Percentiles rank a stretch among this genome's conserved stretches.
These are phyloP conservation scores for Aphyosemion australe DNA, from an alignment of 2,113 vertebrate genomes.

Conservation along the genomic window DNA sequence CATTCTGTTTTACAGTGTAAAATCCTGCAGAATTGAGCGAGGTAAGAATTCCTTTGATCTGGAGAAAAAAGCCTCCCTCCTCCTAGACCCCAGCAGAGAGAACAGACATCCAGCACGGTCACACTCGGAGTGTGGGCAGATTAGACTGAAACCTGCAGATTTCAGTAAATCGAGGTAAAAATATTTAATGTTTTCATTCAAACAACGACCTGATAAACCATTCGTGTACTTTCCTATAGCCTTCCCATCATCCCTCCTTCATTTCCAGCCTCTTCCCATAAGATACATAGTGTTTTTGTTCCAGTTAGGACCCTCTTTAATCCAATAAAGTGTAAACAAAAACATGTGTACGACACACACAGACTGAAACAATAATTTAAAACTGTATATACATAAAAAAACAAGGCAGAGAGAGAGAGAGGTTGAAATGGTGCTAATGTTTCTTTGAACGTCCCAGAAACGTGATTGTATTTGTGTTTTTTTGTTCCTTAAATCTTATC, in stretches of 20 bases:
- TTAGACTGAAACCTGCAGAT: constrained; percentile 11
- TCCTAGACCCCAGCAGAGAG: background rate
- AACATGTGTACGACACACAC: constrained; percentile 59
- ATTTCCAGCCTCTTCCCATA: constrained; percentile 26
- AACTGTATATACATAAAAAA: constrained; percentile 73
- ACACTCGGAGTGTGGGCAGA: no score
- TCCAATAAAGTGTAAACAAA: constrained; percentile 54
- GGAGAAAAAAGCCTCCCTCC: background rate
- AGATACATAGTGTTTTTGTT: constrained; percentile 2
- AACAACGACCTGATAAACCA: background rate
- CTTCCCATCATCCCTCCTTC: background rate
- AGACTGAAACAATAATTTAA: constrained; percentile 78
- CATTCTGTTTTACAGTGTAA: background rate
- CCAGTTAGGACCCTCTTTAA: constrained; percentile 19
- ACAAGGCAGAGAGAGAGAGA: constrained; percentile 41
- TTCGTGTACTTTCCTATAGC: background rate
- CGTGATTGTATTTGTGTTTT: background rate
- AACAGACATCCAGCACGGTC: background rate
- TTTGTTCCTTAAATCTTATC: background rate
- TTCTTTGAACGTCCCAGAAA: constrained; percentile 12
- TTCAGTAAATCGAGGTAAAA: constrained; percentile 30
- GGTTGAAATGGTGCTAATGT: constrained; percentile 55
- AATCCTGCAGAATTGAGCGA: background rate
- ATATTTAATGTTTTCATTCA: background rate
- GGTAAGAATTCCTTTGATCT: background rate